A percentile compares a stretch with the other conserved stretches of the same genome.
Conservation (phyloP, 2,797 vertebrate species). For the Nannoperca australis region DNA sequence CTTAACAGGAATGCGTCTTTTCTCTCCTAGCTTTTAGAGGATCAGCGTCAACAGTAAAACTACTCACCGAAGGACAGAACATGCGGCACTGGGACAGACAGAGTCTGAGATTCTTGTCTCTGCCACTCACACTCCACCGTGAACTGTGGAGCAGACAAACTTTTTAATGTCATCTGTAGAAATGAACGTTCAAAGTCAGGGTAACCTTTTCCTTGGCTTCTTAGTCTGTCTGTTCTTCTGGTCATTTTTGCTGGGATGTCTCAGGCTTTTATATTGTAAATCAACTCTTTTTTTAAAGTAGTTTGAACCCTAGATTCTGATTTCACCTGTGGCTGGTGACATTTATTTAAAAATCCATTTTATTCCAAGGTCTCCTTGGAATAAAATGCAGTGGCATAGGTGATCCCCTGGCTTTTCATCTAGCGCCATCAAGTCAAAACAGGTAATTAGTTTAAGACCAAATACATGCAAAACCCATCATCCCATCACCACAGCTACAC, state of each 20-base stretch:
- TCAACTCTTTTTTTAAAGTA: not conserved
- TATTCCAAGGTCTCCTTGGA: not conserved
- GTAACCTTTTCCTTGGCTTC: not conserved
- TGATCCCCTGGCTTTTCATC: not conserved
- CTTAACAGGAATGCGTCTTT: not conserved
- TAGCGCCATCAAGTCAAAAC: not conserved
- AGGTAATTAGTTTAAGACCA: not conserved
- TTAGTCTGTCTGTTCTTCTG: not conserved
- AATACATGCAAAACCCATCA: not conserved
- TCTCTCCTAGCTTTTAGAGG: not conserved
- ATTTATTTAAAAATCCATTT: too few species aligned
- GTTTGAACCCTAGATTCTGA: not conserved
- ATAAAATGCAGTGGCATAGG: not conserved
- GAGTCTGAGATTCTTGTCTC: conserved; percentile 85
- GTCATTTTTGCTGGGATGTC: not conserved
- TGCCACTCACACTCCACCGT: conserved; percentile 95
- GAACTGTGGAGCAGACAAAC: conserved; percentile 85
- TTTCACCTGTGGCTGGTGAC: not conserved
- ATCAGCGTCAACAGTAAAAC: too few species aligned
- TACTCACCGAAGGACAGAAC: conserved; percentile 93
- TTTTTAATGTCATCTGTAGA: not conserved
- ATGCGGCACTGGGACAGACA: conserved; percentile 88
- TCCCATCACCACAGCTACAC: not conserved
- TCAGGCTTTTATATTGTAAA: not conserved
- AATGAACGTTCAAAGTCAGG: not conserved